Evolutionary conservation across 1,140 invertebrate genomes (phyloP), one percentile per base, ranked within the genome.

Genomic region (Hyles euphorbiae): DNA sequence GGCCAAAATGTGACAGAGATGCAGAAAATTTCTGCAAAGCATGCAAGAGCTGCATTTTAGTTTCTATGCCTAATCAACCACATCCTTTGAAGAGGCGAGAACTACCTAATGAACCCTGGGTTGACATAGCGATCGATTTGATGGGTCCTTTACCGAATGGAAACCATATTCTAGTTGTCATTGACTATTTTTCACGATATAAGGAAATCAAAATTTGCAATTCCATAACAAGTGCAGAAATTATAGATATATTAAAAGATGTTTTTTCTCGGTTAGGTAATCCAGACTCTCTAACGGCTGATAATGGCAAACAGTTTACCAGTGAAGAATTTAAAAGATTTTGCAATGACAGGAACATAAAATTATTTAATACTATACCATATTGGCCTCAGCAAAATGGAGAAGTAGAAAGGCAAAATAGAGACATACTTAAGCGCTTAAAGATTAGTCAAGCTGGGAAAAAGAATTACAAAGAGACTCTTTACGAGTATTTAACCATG

Each of bases 1-100:
- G 90, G 90, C 81, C 78, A 3, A 70, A 63, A 9, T 81, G 90
- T 0, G 88, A 92, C 58, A 72, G 72, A 52, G 82, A 90, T 33
- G 80, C 76, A 1, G 88, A 90, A 77, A 63, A 60, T 3, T 64
- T 72, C 12, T 74, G 86, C 1, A 86, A 84, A 63, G 5, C 48
- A 2, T 92, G 91, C 61, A 71, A 72, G 36, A 69, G 74, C 11
- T 92, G 91, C 40, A 76, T 56, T 3, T n/a, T 73, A 1, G 65
- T 70, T 1, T 22, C 48, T 0, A 22, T 47, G 10, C 65, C 65
- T 6, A 68, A 51, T 33, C 61, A 49, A 3, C 65, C 68, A 0
- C 7, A n/a, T 2, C 71, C 65, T 11, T 45, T 70, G 47, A 68
- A 70, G 43, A 44, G 67, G 3, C 11, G 63, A 0, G 63, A 70